phyloP scores from a whole-genome alignment of 2,888 invertebrate species.

The Merodon equestris region DNA sequence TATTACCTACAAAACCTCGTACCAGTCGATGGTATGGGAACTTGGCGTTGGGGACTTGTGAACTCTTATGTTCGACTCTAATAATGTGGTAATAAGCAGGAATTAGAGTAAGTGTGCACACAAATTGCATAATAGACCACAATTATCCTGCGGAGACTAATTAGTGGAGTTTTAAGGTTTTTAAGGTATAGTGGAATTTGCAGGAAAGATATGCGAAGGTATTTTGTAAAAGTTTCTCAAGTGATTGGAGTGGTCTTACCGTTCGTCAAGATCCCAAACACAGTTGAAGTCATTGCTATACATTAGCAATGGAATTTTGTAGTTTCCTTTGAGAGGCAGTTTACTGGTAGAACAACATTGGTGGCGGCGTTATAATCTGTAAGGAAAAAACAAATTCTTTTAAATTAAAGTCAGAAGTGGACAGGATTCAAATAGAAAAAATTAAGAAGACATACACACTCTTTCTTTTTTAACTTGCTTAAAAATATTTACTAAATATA shows the following conservation, averaged over 20 bases:
- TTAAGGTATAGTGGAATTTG: constrained; percentile 41
- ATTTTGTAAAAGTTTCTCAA: background rate
- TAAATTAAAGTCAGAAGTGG: no score
- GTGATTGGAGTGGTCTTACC: constrained; percentile 33
- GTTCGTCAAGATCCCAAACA: constrained; percentile 55
- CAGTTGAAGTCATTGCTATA: constrained; percentile 63
- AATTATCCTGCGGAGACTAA: constrained; percentile 54
- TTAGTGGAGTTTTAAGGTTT: constrained; percentile 42
- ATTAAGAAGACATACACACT: no score
- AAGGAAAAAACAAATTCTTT: no score
- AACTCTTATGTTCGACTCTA: constrained; percentile 39
- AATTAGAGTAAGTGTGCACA: constrained; percentile 49
- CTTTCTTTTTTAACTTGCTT: no score
- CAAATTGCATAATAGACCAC: constrained; percentile 56
- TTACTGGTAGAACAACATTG: background rate
- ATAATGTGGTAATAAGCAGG: constrained; percentile 57
- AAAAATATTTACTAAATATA: no score
- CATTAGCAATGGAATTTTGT: constrained; percentile 53
- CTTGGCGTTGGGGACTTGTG: background rate
- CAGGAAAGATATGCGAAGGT: constrained; percentile 23
- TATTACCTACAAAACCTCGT: constrained; percentile 13
- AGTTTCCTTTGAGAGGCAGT: constrained; percentile 35
- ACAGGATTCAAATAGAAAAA: no score
- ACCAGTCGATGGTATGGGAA: background rate
- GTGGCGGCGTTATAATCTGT: no score